Evolutionary conservation across 2,888 invertebrate species (phyloP).

Genomic region (Papilio elwesi): DNA sequence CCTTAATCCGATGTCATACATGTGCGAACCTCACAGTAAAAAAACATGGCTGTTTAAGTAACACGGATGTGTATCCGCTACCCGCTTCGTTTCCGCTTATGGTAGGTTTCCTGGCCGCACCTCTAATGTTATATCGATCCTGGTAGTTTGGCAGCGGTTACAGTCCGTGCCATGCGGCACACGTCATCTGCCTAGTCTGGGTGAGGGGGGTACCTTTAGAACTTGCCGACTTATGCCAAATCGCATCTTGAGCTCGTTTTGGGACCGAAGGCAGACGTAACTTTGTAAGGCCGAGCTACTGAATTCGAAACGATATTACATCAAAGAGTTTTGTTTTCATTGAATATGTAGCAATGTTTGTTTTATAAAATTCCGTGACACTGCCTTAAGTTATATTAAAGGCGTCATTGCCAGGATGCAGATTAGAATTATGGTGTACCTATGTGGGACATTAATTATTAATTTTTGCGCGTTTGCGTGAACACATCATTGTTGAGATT

Average conservation of each 20-base stretch:
- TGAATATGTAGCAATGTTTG: neutral
- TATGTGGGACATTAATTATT: too few relatives aligned
- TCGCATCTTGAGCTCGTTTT: conserved; percentile 47
- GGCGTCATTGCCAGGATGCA: too few relatives aligned
- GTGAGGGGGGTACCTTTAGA: conserved; percentile 10
- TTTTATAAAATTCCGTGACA: neutral
- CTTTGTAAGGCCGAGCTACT: conserved; percentile 31
- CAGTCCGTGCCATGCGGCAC: conserved; percentile 69
- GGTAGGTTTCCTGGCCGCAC: conserved; percentile 53
- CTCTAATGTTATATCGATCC: conserved; percentile 73
- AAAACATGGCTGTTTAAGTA: neutral
- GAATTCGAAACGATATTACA: conserved; percentile 40
- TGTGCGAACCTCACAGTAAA: neutral
- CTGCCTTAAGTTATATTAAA: too few relatives aligned
- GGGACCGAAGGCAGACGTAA: conserved; percentile 39
- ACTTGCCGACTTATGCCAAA: conserved; percentile 41
- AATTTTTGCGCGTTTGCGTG: too few relatives aligned
- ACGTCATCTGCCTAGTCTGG: conserved; percentile 43
- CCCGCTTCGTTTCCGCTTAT: conserved; percentile 14
- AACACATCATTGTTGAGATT: neutral
- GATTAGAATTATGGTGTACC: too few relatives aligned
- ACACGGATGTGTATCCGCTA: neutral
- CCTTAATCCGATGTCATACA: neutral
- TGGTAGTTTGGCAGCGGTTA: conserved; percentile 73
- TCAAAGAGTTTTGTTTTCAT: conserved; percentile 33